These are phyloP conservation scores for Bombus fervidus DNA, from an alignment of 1,140 invertebrate species.

Conservation along the genomic window DNA sequence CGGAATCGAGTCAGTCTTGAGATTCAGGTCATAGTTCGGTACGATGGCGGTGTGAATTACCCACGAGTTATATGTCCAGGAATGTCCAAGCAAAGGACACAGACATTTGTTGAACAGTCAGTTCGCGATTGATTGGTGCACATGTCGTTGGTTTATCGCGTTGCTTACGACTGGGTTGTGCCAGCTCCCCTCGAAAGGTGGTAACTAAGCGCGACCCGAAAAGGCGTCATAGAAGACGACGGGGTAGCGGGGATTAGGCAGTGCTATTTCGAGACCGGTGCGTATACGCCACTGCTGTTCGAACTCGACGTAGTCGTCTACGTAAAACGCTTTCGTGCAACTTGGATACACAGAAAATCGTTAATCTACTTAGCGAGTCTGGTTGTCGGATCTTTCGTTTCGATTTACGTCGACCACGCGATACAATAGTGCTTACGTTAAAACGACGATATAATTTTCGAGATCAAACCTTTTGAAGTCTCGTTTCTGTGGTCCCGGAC, in stretches of 20 bases:
- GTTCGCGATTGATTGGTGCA: conserved; percentile 52
- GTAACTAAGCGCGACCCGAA: conserved; percentile 75
- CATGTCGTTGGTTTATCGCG: conserved; percentile 71
- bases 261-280: conserved; percentile 70
- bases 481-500: neutral
- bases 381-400: neutral
- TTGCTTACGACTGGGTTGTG: conserved; percentile 64
- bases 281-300: conserved; percentile 36
- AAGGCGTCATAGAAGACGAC: conserved; percentile 70
- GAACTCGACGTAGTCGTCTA: conserved; percentile 43
- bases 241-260: conserved; percentile 63
- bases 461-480: neutral
- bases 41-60: conserved; percentile 34
- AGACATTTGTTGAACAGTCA: conserved; percentile 34
- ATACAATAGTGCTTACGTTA: neutral
- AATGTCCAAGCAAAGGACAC: conserved; percentile 36
- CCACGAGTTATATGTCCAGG: conserved; percentile 31
- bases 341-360: conserved; percentile 33
- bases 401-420: neutral
- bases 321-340: conserved; percentile 16
- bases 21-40: conserved; percentile 51
- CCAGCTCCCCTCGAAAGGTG: conserved; percentile 61
- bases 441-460: neutral
- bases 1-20: conserved; percentile 56
- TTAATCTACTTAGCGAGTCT: conserved; percentile 8